Percentiles rank a stretch among this genome's conserved stretches.
Conservation (phyloP, 1,140 invertebrate genomes). For the Brachystomella parvula region DNA sequence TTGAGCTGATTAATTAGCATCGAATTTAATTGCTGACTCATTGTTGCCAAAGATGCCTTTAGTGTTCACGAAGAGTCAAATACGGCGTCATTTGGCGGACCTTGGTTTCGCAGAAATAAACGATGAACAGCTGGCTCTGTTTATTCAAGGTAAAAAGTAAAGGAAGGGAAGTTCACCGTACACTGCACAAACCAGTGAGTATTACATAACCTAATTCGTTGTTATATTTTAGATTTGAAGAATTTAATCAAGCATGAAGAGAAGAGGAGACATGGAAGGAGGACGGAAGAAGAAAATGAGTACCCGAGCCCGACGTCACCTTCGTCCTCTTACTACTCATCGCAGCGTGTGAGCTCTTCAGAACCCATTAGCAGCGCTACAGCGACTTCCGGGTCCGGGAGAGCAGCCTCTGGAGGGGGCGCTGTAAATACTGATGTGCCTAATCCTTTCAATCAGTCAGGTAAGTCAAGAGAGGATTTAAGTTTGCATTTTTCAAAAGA, state of each 20-base stretch:
- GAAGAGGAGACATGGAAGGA: constrained; percentile 12
- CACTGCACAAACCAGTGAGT: no score
- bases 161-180: no score
- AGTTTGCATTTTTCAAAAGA: no score
- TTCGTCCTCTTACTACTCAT: background rate
- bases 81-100: constrained; percentile 20
- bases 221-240: constrained; percentile 24
- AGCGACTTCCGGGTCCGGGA: background rate
- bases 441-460: no score
- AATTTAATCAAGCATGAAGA: constrained; percentile 28
- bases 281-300: no score
- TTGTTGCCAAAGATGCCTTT: constrained; percentile 20
- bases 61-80: constrained; percentile 23
- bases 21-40: background rate
- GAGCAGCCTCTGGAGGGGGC: no score
- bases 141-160: constrained; percentile 32
- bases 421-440: no score
- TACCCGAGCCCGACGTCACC: no score
- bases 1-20: background rate
- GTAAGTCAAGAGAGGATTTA: no score
- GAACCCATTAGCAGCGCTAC: background rate
- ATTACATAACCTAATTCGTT: background rate
- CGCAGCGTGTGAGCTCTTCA: background rate
- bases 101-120: constrained; percentile 19
- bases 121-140: constrained; percentile 22